Evolutionary conservation across 37 sponge, comb jelly and placozoan genomes (phyloP).

Genomic region (Spongilla lacustris): DNA sequence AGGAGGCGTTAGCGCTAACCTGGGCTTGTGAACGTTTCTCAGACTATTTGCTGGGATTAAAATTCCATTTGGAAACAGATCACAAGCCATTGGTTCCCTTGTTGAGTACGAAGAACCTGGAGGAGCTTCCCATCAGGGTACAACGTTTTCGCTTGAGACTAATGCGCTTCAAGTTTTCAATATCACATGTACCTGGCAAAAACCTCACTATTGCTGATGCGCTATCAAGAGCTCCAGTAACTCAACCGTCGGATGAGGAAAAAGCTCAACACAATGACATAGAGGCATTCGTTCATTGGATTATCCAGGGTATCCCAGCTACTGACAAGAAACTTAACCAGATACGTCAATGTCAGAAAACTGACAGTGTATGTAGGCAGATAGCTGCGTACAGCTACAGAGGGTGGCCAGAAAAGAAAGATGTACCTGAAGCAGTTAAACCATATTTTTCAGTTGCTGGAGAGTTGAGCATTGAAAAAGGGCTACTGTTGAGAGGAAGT

Average conservation of each 20-base stretch:
- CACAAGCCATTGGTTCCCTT: constrained; percentile 54
- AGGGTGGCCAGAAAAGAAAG: too few species aligned
- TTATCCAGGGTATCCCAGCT: constrained; percentile 24
- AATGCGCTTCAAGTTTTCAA: constrained; percentile 23
- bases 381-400: too few species aligned
- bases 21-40: constrained; percentile 35
- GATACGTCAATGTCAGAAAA: constrained; percentile 19
- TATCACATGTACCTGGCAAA: constrained; percentile 30
- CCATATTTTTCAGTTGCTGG: too few species aligned
- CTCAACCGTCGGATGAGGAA: not conserved
- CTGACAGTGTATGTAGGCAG: too few species aligned
- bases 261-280: too few species aligned
- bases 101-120: constrained; percentile 20
- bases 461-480: too few species aligned
- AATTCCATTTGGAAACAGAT: constrained; percentile 25
- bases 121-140: constrained; percentile 14
- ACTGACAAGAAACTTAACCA: constrained; percentile 35
- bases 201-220: constrained; percentile 15
- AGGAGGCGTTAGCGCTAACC: constrained; percentile 35
- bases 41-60: constrained; percentile 14
- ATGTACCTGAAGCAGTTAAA: too few species aligned
- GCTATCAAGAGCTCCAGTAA: constrained; percentile 15
- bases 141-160: constrained; percentile 26
- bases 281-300: too few species aligned
- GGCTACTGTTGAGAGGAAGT: too few species aligned